Conservation (phyloP, 2,888 invertebrate genomes). For the Scaptomyza parva region DNA sequence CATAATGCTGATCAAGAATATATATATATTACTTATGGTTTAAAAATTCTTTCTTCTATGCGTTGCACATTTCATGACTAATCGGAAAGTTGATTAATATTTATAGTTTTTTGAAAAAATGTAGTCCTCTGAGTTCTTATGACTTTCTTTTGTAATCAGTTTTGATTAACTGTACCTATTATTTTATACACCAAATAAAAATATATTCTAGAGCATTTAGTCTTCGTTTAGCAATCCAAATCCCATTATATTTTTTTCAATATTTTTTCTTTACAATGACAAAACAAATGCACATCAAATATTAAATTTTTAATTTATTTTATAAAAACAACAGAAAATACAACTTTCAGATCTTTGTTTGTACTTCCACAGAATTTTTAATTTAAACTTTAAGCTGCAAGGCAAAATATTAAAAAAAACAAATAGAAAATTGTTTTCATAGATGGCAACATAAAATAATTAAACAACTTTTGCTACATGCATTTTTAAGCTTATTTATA, state of each 20-base stretch:
- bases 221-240: not conserved
- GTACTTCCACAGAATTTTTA: not conserved
- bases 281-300: not conserved
- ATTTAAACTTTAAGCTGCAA: not conserved
- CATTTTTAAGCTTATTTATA: not conserved
- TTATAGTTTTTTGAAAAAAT: too few relatives aligned
- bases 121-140: too few relatives aligned
- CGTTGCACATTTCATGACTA: too few relatives aligned
- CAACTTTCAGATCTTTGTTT: not conserved
- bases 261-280: not conserved
- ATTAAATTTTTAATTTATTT: conserved; percentile 2
- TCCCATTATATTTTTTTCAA: not conserved
- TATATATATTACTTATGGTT: too few relatives aligned
- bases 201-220: not conserved
- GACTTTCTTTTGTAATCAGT: too few relatives aligned
- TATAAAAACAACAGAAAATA: not conserved
- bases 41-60: too few relatives aligned
- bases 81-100: too few relatives aligned
- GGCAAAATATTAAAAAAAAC: not conserved
- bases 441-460: not conserved
- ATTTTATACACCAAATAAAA: too few relatives aligned
- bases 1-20: too few relatives aligned
- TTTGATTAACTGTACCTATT: too few relatives aligned
- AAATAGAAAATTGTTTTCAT: too few relatives aligned
- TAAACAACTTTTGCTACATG: not conserved